phyloP scores from a whole-genome alignment of 2,797 vertebrate species.

The Florisuga fusca region DNA sequence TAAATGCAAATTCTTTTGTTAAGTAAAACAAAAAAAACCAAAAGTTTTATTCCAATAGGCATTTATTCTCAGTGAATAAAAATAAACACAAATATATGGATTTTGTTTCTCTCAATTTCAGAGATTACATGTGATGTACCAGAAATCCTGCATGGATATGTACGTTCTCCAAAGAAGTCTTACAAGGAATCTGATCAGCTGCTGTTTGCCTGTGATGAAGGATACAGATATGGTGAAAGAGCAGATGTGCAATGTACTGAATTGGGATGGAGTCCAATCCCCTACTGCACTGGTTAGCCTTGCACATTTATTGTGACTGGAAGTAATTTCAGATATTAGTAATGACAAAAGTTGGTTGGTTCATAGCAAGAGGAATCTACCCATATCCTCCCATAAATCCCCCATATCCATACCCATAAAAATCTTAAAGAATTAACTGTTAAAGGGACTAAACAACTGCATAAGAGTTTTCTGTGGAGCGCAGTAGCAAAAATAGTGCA shows the following conservation, averaged over 20 bases:
- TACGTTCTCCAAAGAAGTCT: neutral
- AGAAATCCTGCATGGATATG: neutral
- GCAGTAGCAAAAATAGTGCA: neutral
- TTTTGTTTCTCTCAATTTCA: slow-evolving; percentile 20
- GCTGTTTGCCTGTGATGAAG: neutral
- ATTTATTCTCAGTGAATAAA: neutral
- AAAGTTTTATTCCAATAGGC: neutral
- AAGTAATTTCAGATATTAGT: neutral
- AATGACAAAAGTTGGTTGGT: neutral
- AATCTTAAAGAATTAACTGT: neutral
- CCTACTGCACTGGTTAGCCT: slow-evolving; percentile 45
- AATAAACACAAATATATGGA: neutral
- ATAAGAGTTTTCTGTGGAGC: neutral
- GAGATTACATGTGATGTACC: neutral
- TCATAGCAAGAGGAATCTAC: neutral
- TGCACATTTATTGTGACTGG: neutral
- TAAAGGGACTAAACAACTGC: neutral
- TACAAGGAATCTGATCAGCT: slow-evolving; percentile 33
- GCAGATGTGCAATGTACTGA: slow-evolving; percentile 9
- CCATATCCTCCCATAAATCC: too few relatives aligned
- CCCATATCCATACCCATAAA: too few relatives aligned
- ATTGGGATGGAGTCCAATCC: slow-evolving; percentile 46
- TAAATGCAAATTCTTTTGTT: neutral
- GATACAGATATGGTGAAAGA: slow-evolving; percentile 7
- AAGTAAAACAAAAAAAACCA: neutral